Percentiles rank a stretch among this genome's conserved stretches.
Conservation (phyloP, 2,797 vertebrate species). For the Selene dorsalis region DNA sequence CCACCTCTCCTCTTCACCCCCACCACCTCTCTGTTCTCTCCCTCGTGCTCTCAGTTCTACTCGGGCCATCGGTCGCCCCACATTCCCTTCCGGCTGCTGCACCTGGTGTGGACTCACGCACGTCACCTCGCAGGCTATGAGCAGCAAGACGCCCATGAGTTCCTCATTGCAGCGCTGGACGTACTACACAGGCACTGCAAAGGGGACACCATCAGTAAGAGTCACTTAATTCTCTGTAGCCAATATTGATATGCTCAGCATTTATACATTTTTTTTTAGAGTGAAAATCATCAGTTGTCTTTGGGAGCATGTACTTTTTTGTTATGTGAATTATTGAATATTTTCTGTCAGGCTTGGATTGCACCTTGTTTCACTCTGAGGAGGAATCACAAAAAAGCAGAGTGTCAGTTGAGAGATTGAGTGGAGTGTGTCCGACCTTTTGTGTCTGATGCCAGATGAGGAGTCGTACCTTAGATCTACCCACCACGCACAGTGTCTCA, state of each 20-base stretch:
- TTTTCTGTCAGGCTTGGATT: conserved; percentile 3
- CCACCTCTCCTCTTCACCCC: conserved; percentile 6
- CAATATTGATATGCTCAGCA: too few relatives aligned
- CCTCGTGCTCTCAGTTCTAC: conserved; percentile 89
- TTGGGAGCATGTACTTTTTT: not conserved
- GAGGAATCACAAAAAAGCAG: not conserved
- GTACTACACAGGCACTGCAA: conserved; percentile 99
- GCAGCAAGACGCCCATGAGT: conserved; percentile 99
- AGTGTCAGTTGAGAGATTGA: conserved; percentile 13
- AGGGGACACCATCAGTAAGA: conserved; percentile 87
- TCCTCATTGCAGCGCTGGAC: conserved; percentile 97
- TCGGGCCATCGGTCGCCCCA: conserved; percentile 98
- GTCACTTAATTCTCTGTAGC: conserved; percentile 40
- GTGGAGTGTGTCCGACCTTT: conserved; percentile 10
- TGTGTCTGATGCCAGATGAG: conserved; percentile 19
- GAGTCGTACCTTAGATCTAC: conserved; percentile 38
- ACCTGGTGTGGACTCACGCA: conserved; percentile 99
- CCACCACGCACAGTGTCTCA: conserved; percentile 28
- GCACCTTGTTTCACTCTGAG: not conserved
- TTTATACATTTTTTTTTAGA: not conserved
- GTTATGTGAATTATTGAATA: not conserved
- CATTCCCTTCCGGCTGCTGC: conserved; percentile 98
- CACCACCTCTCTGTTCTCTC: conserved; percentile 46
- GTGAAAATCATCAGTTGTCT: not conserved
- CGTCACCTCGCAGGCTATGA: conserved; percentile 98